Conservation (phyloP, 2,113 vertebrate species). For the Gadus chalcogrammus region DNA sequence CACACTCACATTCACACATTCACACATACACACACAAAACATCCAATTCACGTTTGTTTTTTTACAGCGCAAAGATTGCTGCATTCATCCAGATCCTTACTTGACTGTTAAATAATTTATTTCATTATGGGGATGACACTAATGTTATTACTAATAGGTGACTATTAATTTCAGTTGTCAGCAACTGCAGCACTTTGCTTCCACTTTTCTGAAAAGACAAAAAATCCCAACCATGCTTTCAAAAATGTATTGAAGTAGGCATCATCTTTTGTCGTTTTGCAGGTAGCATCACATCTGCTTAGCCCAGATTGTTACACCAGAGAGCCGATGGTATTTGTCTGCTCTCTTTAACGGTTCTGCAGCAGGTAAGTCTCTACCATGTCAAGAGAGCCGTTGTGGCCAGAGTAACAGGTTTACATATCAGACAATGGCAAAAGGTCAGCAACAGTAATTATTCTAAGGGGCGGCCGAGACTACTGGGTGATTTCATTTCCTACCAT, state of each 20-base stretch:
- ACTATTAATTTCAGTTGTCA: too few relatives aligned
- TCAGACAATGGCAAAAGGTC: slow-evolving; percentile 57
- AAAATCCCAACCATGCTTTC: too few relatives aligned
- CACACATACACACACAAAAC: slow-evolving; percentile 11
- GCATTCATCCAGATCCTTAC: background rate
- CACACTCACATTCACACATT: background rate
- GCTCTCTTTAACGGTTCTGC: background rate
- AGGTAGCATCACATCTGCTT: background rate
- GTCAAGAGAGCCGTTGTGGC: slow-evolving; percentile 23
- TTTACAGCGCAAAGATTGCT: too few relatives aligned
- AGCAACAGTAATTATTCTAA: slow-evolving; percentile 59
- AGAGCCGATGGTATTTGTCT: background rate
- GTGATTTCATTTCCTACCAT: slow-evolving; percentile 64
- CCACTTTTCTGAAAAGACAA: too few relatives aligned
- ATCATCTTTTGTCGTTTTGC: too few relatives aligned
- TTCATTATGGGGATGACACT: too few relatives aligned
- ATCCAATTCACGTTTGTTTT: background rate
- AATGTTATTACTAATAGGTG: too few relatives aligned
- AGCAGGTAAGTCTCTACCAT: slow-evolving; percentile 20
- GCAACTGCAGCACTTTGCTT: too few relatives aligned
- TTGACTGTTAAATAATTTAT: too few relatives aligned
- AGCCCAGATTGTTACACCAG: background rate
- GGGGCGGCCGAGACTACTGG: slow-evolving; percentile 49
- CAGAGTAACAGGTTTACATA: slow-evolving; percentile 23
- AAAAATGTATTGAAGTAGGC: too few relatives aligned